Percentiles rank a stretch among this genome's conserved stretches.
Evolutionary conservation across 2,113 vertebrate species (phyloP).

Genomic region (Onychostruthus taczanowskii): DNA sequence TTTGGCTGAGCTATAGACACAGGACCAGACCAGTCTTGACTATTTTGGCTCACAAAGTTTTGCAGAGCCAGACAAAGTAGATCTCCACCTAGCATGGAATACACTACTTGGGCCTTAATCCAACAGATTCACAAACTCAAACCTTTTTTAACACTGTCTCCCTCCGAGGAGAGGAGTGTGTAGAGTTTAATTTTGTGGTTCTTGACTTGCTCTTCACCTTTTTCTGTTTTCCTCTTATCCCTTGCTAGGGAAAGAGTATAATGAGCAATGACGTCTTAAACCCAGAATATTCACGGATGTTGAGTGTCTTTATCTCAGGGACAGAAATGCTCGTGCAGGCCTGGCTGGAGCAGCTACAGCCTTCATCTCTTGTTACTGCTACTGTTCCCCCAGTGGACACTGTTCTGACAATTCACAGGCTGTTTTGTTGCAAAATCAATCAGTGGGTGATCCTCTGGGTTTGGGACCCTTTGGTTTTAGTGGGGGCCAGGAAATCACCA

Average conservation of each 20-base stretch:
- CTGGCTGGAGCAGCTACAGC: not conserved
- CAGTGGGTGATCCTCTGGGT: not conserved
- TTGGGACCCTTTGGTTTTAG: not conserved
- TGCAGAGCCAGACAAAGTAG: not conserved
- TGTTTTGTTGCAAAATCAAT: not conserved
- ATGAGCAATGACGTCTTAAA: not conserved
- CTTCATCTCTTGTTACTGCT: not conserved
- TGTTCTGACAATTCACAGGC: not conserved
- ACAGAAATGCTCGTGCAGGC: not conserved
- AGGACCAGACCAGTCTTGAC: not conserved
- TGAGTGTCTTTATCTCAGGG: rapidly evolving
- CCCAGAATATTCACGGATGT: not conserved
- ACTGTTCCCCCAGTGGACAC: not conserved
- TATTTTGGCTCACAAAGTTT: not conserved
- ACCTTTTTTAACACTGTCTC: not conserved
- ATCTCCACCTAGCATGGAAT: not conserved
- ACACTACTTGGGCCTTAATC: not conserved
- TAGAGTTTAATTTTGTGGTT: not conserved
- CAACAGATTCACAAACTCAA: not conserved
- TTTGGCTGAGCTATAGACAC: not conserved
- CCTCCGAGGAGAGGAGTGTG: not conserved
- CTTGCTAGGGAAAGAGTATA: not conserved
- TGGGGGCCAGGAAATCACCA: not conserved
- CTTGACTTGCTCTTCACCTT: not conserved
- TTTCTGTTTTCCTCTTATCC: not conserved